Evolutionary conservation across 2,888 invertebrate genomes (phyloP), one percentile per base, ranked within the genome.

Genomic region (Trachelus tabidus): DNA sequence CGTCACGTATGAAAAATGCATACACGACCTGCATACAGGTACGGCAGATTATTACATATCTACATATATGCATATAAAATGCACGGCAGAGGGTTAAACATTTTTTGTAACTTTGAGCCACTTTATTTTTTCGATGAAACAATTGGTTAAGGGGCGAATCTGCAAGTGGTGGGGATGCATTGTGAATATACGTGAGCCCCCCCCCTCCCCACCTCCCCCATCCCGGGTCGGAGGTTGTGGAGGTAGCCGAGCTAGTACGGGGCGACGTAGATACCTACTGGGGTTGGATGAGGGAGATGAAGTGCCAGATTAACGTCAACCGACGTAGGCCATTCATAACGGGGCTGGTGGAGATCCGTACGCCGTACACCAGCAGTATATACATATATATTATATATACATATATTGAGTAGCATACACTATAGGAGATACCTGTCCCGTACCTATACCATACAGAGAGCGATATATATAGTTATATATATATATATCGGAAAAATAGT

Each of bases 221-320:
- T n/a, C n/a, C n/a, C 12, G 40, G 35, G 40, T 34, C 40, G 71
- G 56, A 68, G 78, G 77, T 76, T 34, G 73, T 31, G 77, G 73
- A 69, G 73, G 69, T 75, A 76, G 69, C 76, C 68, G 73, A 75
- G 23, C 40, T 40, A 15, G 40, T 15, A 40, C 34, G 34, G 35
- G 34, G 37, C 76, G 56, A 40, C 79, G 74, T 40, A 79, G 79
- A 80, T 40, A 40, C 40, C 40, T 40, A 40, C 40, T 40, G 40
- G 75, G 79, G 73, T 75, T 40, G 77, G 73, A 79, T 34, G 69
- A 77, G 75, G 68, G 68, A 68, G 75, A 75, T 85, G 84, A 84
- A 86, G 86, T 86, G 86, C 85, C 84, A 86, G 86, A 86, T 86
- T 86, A 86, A 86, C 86, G 86, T 86, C 85, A 85, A 84, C 86